Evolutionary conservation across 2,888 invertebrate species (phyloP), one percentile per base, ranked within the genome.

Genomic region (Brachylomia viminalis): DNA sequence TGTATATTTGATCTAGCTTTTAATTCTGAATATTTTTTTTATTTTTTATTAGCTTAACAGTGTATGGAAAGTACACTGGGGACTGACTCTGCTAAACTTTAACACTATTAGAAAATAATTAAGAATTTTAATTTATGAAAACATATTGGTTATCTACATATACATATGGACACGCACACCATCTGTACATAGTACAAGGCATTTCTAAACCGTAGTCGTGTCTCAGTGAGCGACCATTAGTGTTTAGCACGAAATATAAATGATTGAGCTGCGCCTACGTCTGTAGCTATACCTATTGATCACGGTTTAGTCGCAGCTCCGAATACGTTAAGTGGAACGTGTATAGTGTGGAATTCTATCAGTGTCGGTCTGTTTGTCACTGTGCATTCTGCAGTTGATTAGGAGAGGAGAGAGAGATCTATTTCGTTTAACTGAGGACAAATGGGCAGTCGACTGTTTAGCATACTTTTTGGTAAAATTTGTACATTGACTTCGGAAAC

Each of bases 181-280:
- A 15, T 47, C 8, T 74, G n/a, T 11, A 58, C 27, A n/a, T 47
- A 20, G 45, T 13, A 38, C 47, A n/a, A 66, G 10, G 17, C 47
- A 54, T 61, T 80, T 81, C 47, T 61, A 69, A 47, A 61, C 33
- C 65, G 42, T 38, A 75, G 30, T 42, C 56, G 61, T 62, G 38
- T 75, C 54, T 72, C 47, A n/a, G 17, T 54, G 65, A 54, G 58
- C 64, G 71, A 73, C 66, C 65, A 70, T 80, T 82, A 77, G 69
- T 66, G 69, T 61, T 77, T 59, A 82, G 62, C 79, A 83, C 66
- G 69, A 79, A 83, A 78, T 64, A 77, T 72, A 82, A 70, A 66
- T 78, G 56, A 79, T 76, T 76, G 42, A 69, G 59, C 42, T 76
- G 45, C 77, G 62, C 80, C 62, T 30, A 54, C 42, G 54, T 54